A percentile compares a stretch with the other conserved stretches of the same genome.
These are phyloP conservation scores for Erebia aethiops DNA, from an alignment of 2,888 invertebrate genomes.

Conservation along the genomic window DNA sequence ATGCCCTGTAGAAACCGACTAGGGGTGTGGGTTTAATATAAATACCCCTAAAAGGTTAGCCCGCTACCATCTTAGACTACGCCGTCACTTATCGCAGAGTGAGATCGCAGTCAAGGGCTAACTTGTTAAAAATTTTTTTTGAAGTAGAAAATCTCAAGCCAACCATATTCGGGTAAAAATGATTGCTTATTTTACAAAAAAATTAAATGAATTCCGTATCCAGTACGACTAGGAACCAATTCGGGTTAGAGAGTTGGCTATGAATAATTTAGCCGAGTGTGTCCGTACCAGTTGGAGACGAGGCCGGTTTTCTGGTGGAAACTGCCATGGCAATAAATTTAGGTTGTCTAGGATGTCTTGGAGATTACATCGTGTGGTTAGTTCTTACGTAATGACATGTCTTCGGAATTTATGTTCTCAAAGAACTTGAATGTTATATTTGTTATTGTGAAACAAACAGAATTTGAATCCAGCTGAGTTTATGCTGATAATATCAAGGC, in stretches of 20 bases:
- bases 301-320: constrained; percentile 38
- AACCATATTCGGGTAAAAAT: too few relatives aligned
- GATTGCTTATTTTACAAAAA: background rate
- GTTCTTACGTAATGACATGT: constrained; percentile 12
- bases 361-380: constrained; percentile 49
- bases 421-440: background rate
- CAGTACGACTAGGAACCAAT: constrained; percentile 60
- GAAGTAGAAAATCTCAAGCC: too few relatives aligned
- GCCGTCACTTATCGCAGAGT: too few relatives aligned
- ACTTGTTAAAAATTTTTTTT: too few relatives aligned
- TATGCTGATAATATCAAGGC: too few relatives aligned
- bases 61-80: too few relatives aligned
- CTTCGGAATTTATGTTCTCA: background rate
- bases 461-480: background rate
- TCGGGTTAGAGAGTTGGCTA: constrained; percentile 57
- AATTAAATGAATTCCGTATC: constrained; percentile 45
- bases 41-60: too few relatives aligned
- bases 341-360: constrained; percentile 50
- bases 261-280: constrained; percentile 73
- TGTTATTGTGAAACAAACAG: background rate
- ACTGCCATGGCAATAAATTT: constrained; percentile 59
- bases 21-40: too few relatives aligned
- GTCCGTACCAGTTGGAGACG: constrained; percentile 65
- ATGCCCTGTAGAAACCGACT: too few relatives aligned
- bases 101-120: too few relatives aligned